Evolutionary conservation across 2,888 invertebrate genomes (phyloP).

Genomic region (Tanytarsus gracilentus): DNA sequence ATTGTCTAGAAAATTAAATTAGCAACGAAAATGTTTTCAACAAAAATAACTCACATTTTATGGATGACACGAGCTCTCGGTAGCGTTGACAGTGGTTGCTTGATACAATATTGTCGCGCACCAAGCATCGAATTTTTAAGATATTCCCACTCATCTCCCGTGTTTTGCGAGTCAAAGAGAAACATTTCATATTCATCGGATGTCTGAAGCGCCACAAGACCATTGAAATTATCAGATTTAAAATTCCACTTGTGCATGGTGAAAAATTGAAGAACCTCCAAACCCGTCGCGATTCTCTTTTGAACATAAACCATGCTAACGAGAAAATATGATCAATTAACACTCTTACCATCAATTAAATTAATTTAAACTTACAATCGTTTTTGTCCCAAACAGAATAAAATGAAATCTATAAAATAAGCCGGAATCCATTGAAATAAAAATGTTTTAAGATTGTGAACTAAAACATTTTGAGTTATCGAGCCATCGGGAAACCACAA

Average conservation of each 20-base stretch:
- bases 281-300: constrained; percentile 62
- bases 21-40: neutral
- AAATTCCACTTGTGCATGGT: constrained; percentile 83
- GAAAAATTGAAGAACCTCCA: constrained; percentile 80
- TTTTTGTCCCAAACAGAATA: constrained; percentile 65
- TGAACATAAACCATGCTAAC: constrained; percentile 71
- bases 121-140: constrained; percentile 70
- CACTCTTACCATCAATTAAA: neutral
- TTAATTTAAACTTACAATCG: constrained; percentile 60
- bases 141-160: constrained; percentile 43
- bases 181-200: constrained; percentile 12
- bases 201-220: neutral
- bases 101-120: constrained; percentile 74
- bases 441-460: constrained; percentile 62
- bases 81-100: constrained; percentile 69
- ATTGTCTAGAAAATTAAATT: neutral
- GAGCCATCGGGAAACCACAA: constrained; percentile 81
- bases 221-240: constrained; percentile 54
- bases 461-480: constrained; percentile 46
- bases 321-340: neutral
- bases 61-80: constrained; percentile 66
- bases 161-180: neutral
- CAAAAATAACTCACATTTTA: constrained; percentile 51
- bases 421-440: constrained; percentile 75
- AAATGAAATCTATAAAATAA: constrained; percentile 68